Evolutionary conservation across 2,113 vertebrate species (phyloP).

Genomic region (Cettia cetti): DNA sequence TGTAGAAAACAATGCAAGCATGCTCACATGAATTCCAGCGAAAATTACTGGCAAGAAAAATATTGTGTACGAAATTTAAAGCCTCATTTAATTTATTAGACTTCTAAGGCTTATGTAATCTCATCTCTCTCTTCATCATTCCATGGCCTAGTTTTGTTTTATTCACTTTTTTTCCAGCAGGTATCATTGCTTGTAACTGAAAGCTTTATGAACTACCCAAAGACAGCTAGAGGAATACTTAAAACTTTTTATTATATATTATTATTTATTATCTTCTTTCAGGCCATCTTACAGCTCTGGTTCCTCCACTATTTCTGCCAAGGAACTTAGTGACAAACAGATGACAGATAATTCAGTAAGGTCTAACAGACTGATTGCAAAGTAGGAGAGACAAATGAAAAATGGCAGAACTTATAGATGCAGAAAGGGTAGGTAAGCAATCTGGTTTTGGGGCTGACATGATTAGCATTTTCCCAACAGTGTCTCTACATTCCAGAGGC

Average conservation of each 20-base stretch:
- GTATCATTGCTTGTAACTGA: not conserved
- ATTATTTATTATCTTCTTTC: not conserved
- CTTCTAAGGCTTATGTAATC: not conserved
- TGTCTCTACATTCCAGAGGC: not conserved
- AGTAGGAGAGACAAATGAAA: not conserved
- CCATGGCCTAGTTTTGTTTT: not conserved
- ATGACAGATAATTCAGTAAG: not conserved
- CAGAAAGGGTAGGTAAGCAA: not conserved
- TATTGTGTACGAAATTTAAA: not conserved
- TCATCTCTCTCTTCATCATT: not conserved
- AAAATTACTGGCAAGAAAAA: not conserved
- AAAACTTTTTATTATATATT: not conserved
- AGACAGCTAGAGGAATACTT: not conserved
- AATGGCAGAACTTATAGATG: not conserved
- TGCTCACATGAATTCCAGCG: not conserved
- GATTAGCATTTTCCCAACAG: not conserved
- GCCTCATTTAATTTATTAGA: not conserved
- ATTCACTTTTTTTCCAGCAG: not conserved
- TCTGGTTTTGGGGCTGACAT: not conserved
- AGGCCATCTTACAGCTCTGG: not conserved
- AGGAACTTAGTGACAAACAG: not conserved
- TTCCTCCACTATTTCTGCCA: not conserved
- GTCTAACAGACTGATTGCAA: not conserved
- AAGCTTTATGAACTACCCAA: not conserved
- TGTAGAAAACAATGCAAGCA: not conserved